Evolutionary conservation across 1,140 invertebrate genomes (phyloP).

Genomic region (Trissolcus basalis): DNA sequence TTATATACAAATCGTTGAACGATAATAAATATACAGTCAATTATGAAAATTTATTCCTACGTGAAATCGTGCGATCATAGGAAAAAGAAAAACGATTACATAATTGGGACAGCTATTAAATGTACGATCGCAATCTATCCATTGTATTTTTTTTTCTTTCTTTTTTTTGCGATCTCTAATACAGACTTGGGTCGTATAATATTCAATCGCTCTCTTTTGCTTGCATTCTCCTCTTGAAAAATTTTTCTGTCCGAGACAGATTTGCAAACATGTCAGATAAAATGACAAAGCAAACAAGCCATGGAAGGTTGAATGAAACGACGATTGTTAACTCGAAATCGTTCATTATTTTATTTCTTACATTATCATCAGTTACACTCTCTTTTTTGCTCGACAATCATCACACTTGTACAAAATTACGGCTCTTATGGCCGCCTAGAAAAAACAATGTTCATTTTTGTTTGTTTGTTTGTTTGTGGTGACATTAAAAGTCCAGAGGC

Average conservation of each 20-base stretch:
- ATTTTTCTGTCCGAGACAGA: too few relatives aligned
- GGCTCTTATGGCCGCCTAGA: too few relatives aligned
- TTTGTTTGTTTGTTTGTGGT: too few relatives aligned
- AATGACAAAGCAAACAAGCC: too few relatives aligned
- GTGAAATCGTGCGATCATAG: slow-evolving; percentile 28
- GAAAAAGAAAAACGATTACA: slow-evolving; percentile 32
- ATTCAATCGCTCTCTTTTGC: too few relatives aligned
- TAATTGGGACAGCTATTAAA: slow-evolving; percentile 34
- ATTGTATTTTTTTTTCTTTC: slow-evolving; percentile 25
- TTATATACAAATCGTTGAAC: slow-evolving; percentile 17
- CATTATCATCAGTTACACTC: slow-evolving; percentile 25
- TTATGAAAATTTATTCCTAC: slow-evolving; percentile 19
- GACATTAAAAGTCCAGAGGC: too few relatives aligned
- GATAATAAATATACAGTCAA: slow-evolving; percentile 15
- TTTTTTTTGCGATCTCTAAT: slow-evolving; percentile 4
- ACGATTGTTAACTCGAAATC: not conserved
- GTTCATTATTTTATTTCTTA: slow-evolving; percentile 11
- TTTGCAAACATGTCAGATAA: too few relatives aligned
- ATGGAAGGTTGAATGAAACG: too few relatives aligned
- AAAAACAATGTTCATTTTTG: too few relatives aligned
- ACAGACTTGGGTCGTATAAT: too few relatives aligned
- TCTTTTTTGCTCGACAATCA: slow-evolving; percentile 3
- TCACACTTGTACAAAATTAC: not conserved
- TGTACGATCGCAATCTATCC: slow-evolving; percentile 25
- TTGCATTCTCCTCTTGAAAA: too few relatives aligned